Percentiles rank a stretch among this genome's conserved stretches.
phyloP scores from a whole-genome alignment of 2,888 invertebrate genomes.

The Sesia bembeciformis region DNA sequence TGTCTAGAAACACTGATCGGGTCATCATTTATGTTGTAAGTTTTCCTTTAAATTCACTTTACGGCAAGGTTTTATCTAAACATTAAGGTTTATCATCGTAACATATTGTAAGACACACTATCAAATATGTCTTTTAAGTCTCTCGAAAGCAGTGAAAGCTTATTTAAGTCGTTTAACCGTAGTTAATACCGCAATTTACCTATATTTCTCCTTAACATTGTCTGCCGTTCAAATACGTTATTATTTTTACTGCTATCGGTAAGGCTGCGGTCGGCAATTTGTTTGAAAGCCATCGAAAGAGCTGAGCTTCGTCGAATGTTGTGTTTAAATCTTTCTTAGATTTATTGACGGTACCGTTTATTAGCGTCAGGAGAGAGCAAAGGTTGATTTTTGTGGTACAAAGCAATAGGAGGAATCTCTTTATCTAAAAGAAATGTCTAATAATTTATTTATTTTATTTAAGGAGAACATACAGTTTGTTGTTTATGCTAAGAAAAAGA shows the following conservation, averaged over 20 bases:
- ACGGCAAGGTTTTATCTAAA: slow-evolving; percentile 19
- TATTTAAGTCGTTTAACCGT: slow-evolving; percentile 26
- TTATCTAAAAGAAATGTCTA: too few species aligned
- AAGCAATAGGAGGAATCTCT: too few species aligned
- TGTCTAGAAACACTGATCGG: not conserved
- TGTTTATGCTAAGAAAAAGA: too few species aligned
- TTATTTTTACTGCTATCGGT: slow-evolving; percentile 15
- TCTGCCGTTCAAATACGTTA: slow-evolving; percentile 20
- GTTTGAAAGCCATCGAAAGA: not conserved
- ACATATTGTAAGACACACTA: slow-evolving; percentile 26
- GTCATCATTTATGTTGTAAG: not conserved
- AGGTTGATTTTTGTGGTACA: too few species aligned
- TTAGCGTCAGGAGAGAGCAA: too few species aligned
- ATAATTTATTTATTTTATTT: too few species aligned
- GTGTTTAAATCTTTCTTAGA: not conserved
- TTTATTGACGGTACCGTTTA: too few species aligned
- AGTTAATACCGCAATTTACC: slow-evolving; percentile 29
- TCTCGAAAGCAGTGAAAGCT: slow-evolving; percentile 43
- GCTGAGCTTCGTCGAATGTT: slow-evolving; percentile 2
- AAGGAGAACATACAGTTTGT: too few species aligned
- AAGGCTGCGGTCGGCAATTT: slow-evolving; percentile 5
- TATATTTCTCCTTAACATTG: slow-evolving; percentile 28
- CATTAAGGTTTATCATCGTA: slow-evolving; percentile 25
- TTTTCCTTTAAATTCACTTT: slow-evolving; percentile 11
- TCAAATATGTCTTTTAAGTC: slow-evolving; percentile 24